Evolutionary conservation across 2,113 vertebrate genomes (phyloP), one percentile per base, ranked within the genome.

Genomic region (Hippocampus comes): DNA sequence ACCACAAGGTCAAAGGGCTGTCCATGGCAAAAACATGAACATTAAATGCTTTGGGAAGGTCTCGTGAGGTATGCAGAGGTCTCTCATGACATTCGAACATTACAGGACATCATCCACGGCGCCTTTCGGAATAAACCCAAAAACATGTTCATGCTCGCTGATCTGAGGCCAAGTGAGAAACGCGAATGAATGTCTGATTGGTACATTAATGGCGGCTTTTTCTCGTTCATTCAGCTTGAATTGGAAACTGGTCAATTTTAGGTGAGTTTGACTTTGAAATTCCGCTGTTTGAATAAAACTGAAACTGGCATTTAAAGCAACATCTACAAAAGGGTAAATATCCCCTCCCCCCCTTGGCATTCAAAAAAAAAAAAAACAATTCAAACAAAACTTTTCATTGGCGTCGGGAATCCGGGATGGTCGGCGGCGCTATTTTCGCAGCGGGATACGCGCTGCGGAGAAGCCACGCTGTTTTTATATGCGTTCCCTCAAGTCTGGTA

Each of bases 301-400:
- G 63, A 66, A 78, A 67, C 46, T 55, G 56, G 42, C 75, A 71
- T 57, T 63, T 68, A 76, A 23, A 65, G 60, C 64, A 75, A 69
- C 67, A 73, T 59, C 34, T 51, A 34, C 53, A 51, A 70, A 48
- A 27, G 66, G 67, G 67, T 55, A 74, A 76, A 77, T 79, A 69
- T 63, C 60, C 5, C 34, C 34, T 38, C 30, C 68, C 48, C 68
- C 80, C 27, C 27, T 69, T 73, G 79, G 67, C 79, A 17, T 48
- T 43, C 4, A 46, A 66, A 46, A 68, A 2, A 34, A 67, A 66
- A 61, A 17, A 17, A 75, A 69, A 69, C 2, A 27, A n/a, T 76
- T 38, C 70, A 70, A 80, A 79, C 79, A 75, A 76, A 85, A 81
- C 63, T 61, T 73, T 71, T 77, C 73, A 79, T 71, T 71, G 78